Conservation (phyloP, 2,113 vertebrate species). For the Ammospiza caudacuta region DNA sequence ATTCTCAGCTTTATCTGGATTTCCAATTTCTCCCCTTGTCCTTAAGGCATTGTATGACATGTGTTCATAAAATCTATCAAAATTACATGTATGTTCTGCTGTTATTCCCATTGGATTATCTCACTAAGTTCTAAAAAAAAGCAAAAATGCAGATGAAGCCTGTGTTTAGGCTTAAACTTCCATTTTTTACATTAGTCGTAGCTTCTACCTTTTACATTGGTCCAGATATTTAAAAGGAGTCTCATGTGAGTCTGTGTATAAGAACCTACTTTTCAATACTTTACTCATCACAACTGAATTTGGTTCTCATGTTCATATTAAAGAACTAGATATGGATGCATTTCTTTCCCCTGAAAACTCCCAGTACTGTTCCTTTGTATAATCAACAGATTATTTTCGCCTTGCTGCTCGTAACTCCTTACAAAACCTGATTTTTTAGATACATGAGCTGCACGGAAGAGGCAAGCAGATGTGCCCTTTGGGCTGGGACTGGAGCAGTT, state of each 20-base stretch:
- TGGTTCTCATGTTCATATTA: neutral
- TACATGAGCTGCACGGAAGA: neutral
- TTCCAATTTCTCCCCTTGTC: neutral
- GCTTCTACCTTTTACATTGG: neutral
- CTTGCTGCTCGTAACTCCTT: neutral
- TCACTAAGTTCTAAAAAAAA: neutral
- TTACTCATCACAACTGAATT: neutral
- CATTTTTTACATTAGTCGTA: neutral
- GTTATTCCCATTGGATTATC: neutral
- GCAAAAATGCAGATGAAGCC: neutral
- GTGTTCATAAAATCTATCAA: neutral
- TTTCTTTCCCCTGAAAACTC: neutral
- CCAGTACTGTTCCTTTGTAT: neutral
- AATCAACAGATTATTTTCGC: neutral
- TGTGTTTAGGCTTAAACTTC: neutral
- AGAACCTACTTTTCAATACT: neutral
- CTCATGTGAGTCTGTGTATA: neutral
- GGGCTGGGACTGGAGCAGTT: fast-evolving
- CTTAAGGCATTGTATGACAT: neutral
- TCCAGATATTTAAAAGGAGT: neutral
- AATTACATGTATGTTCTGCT: neutral
- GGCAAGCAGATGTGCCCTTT: neutral
- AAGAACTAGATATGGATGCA: neutral
- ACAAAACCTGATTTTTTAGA: neutral
- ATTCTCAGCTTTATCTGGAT: neutral